These are phyloP conservation scores for Tetragnatha versicolor DNA, from an alignment of 1,140 invertebrate species.

Conservation along the genomic window DNA sequence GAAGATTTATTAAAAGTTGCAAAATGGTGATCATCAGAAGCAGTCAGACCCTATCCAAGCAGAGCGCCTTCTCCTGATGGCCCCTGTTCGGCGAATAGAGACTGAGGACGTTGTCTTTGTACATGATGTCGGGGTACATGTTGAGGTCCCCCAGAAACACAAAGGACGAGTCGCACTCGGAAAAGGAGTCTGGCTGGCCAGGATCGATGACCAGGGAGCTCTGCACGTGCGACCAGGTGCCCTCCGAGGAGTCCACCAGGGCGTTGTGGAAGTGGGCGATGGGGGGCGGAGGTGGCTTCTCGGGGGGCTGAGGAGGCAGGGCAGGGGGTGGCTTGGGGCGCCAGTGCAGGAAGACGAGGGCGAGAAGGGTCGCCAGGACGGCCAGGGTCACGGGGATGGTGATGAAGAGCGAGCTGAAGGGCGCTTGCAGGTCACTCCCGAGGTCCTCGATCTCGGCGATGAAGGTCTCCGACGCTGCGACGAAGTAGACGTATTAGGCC, in stretches of 20 bases:
- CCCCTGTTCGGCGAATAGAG: slow-evolving; percentile 33
- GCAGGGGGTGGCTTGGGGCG: background rate
- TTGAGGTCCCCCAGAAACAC: slow-evolving; percentile 45
- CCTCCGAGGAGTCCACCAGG: slow-evolving; percentile 41
- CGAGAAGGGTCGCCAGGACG: slow-evolving; percentile 23
- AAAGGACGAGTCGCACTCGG: slow-evolving; percentile 48
- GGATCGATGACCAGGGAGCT: slow-evolving; percentile 49
- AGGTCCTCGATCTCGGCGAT: slow-evolving; percentile 24
- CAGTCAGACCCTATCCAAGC: slow-evolving; percentile 34
- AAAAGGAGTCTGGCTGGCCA: slow-evolving; percentile 42
- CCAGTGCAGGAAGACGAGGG: slow-evolving; percentile 20
- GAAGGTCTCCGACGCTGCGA: slow-evolving; percentile 34
- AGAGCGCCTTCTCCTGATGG: slow-evolving; percentile 23
- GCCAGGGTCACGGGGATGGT: slow-evolving; percentile 20
- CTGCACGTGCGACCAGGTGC: slow-evolving; percentile 47
- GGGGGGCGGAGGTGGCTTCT: slow-evolving; percentile 3
- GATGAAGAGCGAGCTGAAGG: slow-evolving; percentile 29
- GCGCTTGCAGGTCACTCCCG: background rate
- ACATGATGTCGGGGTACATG: slow-evolving; percentile 45
- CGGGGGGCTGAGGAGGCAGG: background rate
- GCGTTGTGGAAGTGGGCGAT: slow-evolving; percentile 17
- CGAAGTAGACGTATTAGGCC: too few species aligned
- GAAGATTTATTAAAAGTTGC: background rate
- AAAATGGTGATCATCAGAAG: too few species aligned
- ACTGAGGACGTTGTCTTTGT: slow-evolving; percentile 37